Conservation (phyloP, 1,140 invertebrate species). For the Thalassaphorura encarpata region DNA sequence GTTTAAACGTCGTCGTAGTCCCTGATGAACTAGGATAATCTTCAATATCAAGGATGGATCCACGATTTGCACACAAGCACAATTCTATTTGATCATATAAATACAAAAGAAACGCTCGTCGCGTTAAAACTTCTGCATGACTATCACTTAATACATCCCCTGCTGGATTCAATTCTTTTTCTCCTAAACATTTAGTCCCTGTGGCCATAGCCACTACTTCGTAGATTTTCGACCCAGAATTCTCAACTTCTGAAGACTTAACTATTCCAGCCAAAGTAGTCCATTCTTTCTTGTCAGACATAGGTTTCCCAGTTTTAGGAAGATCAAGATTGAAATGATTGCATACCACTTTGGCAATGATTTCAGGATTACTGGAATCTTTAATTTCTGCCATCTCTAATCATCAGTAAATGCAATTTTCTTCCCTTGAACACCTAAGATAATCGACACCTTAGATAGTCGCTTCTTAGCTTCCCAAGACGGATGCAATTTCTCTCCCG, state of each 20-base stretch:
- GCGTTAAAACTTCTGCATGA: slow-evolving; percentile 79
- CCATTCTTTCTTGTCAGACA: slow-evolving; percentile 55
- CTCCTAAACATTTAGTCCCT: slow-evolving; percentile 82
- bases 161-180: slow-evolving; percentile 50
- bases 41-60: background rate
- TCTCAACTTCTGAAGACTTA: slow-evolving; percentile 38
- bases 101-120: slow-evolving; percentile 69
- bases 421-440: slow-evolving; percentile 37
- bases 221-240: slow-evolving; percentile 33
- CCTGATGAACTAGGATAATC: background rate
- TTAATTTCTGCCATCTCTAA: background rate
- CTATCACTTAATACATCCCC: slow-evolving; percentile 75
- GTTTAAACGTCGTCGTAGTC: background rate
- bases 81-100: slow-evolving; percentile 51
- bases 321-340: slow-evolving; percentile 51
- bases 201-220: slow-evolving; percentile 70
- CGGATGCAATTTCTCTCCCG: slow-evolving; percentile 36
- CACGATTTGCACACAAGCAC: background rate
- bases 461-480: slow-evolving; percentile 41
- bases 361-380: slow-evolving; percentile 34
- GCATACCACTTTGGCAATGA: slow-evolving; percentile 48
- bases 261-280: slow-evolving; percentile 68
- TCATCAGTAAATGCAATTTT: slow-evolving; percentile 37
- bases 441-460: slow-evolving; percentile 30
- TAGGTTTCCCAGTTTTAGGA: slow-evolving; percentile 71